phyloP scores from a whole-genome alignment of 2,888 invertebrate genomes.

The Idaea straminata region DNA sequence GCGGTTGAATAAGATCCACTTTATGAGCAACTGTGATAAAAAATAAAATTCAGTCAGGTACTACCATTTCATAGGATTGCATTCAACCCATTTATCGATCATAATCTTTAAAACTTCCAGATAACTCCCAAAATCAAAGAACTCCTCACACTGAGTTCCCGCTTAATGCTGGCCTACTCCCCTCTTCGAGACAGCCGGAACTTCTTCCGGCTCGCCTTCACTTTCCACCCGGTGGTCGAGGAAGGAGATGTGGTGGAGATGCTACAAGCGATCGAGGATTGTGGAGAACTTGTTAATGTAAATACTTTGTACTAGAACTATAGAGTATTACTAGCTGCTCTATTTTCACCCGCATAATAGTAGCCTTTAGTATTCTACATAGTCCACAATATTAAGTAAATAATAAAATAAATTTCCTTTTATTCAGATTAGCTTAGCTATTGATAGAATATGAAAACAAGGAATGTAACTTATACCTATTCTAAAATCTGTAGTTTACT shows the following conservation, averaged over 20 bases:
- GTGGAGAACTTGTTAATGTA: conserved; percentile 66
- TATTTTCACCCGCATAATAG: no score
- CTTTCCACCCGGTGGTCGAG: conserved; percentile 84
- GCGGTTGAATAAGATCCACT: no score
- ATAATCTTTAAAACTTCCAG: conserved; percentile 42
- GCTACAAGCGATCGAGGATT: conserved; percentile 82
- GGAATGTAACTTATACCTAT: no score
- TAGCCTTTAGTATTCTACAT: no score
- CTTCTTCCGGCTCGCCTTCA: conserved; percentile 88
- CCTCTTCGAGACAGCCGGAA: conserved; percentile 85
- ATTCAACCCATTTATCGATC: background rate
- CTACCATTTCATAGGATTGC: background rate
- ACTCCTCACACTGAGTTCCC: conserved; percentile 81
- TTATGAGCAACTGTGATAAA: no score
- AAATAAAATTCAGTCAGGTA: no score
- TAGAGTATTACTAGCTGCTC: background rate
- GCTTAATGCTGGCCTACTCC: conserved; percentile 88
- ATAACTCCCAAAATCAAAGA: conserved; percentile 87
- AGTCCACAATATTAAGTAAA: no score
- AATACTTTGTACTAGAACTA: background rate
- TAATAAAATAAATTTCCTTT: no score
- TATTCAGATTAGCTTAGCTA: no score
- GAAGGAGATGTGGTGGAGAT: conserved; percentile 81
- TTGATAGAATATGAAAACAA: no score
- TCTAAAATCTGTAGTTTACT: no score